Evolutionary conservation across 2,888 invertebrate species (phyloP), one percentile per base, ranked within the genome.

Genomic region (Abscondita cerata): DNA sequence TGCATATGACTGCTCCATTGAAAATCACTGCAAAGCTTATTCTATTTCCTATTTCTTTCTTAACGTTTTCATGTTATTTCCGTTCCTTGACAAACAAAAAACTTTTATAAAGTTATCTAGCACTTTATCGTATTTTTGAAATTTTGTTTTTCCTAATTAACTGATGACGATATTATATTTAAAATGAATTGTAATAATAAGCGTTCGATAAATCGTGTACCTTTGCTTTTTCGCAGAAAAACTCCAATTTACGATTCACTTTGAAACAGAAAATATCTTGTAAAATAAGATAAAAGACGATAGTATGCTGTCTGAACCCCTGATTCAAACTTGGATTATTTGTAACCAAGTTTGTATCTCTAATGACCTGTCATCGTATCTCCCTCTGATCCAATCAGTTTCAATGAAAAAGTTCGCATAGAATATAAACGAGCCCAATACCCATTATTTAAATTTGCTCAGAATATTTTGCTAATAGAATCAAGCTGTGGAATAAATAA

Each of bases 321-420:
- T 54, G 52, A 44, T 64, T 64, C 47, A 68, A 66, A 68, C 62
- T 65, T 68, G 64, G 66, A 65, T 68, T 66, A 66, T 66, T 66
- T 68, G 66, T 66, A 64, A 66, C 66, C 66, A 62, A 59, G 52
- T 61, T 64, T 64, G 64, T 61, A 59, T 62, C 59, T 64, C 68
- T 68, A 69, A 69, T 69, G 69, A 68, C 63, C 68, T 69, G 69
- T 69, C 68, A 68, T 62, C 54, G 62, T 60, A 62, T 65, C 67
- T 60, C 63, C 64, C 66, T 63, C 60, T 65, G 65, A 63, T 68
- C 68, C 69, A 69, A 69, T 69, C 68, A 68, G 67, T 68, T 69
- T 68, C 69, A 69, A 68, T 68, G 68, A 68, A 68, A 68, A 69
- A 65, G 65, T 69, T 67, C 56, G 62, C 65, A 57, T 47, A 59